Base-by-base conservation (phyloP, 2,797 vertebrate species). In the Molothrus aeneus region DNA sequence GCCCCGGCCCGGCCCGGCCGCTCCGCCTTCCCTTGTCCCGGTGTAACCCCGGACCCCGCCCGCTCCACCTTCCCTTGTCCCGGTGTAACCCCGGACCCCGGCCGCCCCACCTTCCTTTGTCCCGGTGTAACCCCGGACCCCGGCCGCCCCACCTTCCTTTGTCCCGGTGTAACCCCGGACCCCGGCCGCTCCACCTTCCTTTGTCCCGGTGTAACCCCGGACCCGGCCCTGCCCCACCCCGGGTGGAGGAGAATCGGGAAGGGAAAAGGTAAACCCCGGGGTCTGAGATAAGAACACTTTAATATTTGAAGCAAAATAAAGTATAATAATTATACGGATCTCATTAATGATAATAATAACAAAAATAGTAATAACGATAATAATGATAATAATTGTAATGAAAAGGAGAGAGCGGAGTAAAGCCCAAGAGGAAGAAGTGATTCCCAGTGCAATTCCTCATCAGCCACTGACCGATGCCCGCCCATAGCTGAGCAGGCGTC, bases 101-200 rank as follows among this genome's bases (percentile, higher is more conserved):
- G 2, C 29, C 13, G 11, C 15, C 22, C 29, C 36, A 4, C 22
- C 29, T 21, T 50, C 5, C 29, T 11, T 1, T 2, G 12, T 29
- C 70, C 53, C 42, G 25, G 34, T 22, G 14, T 45, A 7, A 34
- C 28, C 36, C 51, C 3, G 17, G 5, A 42, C 42, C 45, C 24
- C 25, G 24, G 2, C 13, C n/a, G 11, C 15, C 22, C 29, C 36
- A 4, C 22, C 29, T 21, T 50, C 5, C 29, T 11, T 1, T 1
- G 11, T 53, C 68, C 48, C 20, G 10, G 16, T 13, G 11, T 42
- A 7, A 64, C 7, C n/a, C n/a, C n/a, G n/a, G n/a, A n/a, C n/a
- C n/a, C n/a, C n/a, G n/a, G n/a, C n/a, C n/a, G n/a, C n/a, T n/a
- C n/a, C n/a, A n/a, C n/a, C n/a, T n/a, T n/a, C n/a, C n/a, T n/a